Conservation (phyloP, 2,797 vertebrate species). For the Oceanodroma leucorhoa region DNA sequence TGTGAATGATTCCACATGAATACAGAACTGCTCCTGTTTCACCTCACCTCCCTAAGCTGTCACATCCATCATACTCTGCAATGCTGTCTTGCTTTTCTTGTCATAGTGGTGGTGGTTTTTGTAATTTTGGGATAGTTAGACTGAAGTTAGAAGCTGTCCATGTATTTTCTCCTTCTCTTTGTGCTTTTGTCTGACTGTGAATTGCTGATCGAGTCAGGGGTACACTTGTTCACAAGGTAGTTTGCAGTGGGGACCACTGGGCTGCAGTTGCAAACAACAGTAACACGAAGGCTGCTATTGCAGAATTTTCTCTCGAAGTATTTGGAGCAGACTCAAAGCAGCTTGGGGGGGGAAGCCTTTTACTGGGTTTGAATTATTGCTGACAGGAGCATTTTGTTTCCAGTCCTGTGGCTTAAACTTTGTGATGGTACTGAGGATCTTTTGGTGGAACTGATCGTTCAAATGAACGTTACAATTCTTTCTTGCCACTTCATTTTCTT, state of each 20-base stretch:
- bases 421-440: not conserved
- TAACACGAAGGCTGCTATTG: not conserved
- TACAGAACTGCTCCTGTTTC: not conserved
- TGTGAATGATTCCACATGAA: not conserved
- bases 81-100: not conserved
- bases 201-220: not conserved
- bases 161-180: not conserved
- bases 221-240: not conserved
- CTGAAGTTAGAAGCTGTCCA: not conserved
- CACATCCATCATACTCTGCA: not conserved
- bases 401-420: not conserved
- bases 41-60: not conserved
- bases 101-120: not conserved
- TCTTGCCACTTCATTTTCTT: not conserved
- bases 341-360: not conserved
- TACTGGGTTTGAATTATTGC: not conserved
- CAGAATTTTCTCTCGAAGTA: not conserved
- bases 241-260: not conserved
- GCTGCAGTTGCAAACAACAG: not conserved
- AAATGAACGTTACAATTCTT: rapidly evolving
- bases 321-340: not conserved
- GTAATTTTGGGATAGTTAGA: not conserved
- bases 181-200: not conserved
- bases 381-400: not conserved
- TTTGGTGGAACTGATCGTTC: not conserved